These are phyloP conservation scores for Brachypodius melanocephalos DNA, from an alignment of 2,113 vertebrate species.

Conservation along the genomic window DNA sequence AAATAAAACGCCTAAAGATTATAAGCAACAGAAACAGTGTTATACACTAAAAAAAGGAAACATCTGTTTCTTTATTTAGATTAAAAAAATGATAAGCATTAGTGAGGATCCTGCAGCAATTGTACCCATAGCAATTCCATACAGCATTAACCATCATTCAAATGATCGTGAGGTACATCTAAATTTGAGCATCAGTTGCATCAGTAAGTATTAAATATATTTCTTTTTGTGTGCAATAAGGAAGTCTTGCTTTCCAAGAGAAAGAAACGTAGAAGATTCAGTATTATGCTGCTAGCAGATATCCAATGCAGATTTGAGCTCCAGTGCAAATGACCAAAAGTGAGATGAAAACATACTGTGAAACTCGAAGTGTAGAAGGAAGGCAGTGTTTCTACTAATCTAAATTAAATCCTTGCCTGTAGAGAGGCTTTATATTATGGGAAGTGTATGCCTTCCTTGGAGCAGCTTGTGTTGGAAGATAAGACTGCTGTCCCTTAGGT, in stretches of 20 bases:
- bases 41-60: neutral
- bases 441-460: neutral
- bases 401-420: neutral
- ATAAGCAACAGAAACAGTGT: neutral
- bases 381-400: neutral
- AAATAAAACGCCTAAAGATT: neutral
- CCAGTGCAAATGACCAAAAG: neutral
- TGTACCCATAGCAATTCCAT: neutral
- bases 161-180: rapidly evolving
- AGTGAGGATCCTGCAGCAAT: neutral
- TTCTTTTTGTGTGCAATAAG: neutral
- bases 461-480: neutral
- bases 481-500: rapidly evolving
- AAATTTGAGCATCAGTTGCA: neutral
- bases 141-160: neutral
- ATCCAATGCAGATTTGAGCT: neutral
- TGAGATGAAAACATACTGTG: neutral
- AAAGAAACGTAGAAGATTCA: rapidly evolving
- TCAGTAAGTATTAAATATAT: neutral
- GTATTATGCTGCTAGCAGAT: neutral
- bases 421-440: neutral
- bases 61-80: neutral
- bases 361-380: neutral
- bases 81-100: neutral
- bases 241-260: neutral